A percentile compares a stretch with the other conserved stretches of the same genome.
These are phyloP conservation scores for Zhuqinia jingwanae DNA, from an alignment of 2,888 invertebrate genomes.

Conservation along the genomic window DNA sequence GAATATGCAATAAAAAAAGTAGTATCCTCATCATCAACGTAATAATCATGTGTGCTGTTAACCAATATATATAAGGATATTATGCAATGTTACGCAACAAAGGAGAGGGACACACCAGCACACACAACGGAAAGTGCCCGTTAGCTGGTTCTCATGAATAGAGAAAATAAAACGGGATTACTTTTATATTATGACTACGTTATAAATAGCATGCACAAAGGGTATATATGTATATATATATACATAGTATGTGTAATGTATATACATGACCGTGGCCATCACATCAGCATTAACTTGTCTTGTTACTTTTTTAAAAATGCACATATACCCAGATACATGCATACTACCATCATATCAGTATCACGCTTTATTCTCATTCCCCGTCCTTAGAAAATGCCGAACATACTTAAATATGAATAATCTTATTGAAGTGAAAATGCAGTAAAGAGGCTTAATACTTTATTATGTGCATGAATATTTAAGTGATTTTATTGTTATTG, in stretches of 20 bases:
- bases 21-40: slow-evolving; percentile 6
- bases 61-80: background rate
- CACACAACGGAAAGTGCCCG: slow-evolving; percentile 59
- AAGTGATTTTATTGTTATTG: too few relatives aligned
- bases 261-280: too few relatives aligned
- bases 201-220: background rate
- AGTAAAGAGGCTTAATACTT: too few relatives aligned
- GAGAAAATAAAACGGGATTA: slow-evolving; percentile 54
- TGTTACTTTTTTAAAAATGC: too few relatives aligned
- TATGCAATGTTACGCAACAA: slow-evolving; percentile 25
- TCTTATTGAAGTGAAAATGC: too few relatives aligned
- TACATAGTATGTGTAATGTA: background rate
- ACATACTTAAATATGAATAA: too few relatives aligned
- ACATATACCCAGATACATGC: too few relatives aligned
- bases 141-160: slow-evolving; percentile 60
- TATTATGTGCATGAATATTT: too few relatives aligned
- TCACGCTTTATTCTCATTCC: too few relatives aligned
- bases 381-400: too few relatives aligned
- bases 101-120: background rate
- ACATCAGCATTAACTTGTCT: too few relatives aligned
- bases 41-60: background rate
- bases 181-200: background rate
- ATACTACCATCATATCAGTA: too few relatives aligned
- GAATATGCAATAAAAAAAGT: background rate
- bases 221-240: background rate